Base-by-base conservation (phyloP, 2,888 invertebrate species). In the Trilocha varians region DNA sequence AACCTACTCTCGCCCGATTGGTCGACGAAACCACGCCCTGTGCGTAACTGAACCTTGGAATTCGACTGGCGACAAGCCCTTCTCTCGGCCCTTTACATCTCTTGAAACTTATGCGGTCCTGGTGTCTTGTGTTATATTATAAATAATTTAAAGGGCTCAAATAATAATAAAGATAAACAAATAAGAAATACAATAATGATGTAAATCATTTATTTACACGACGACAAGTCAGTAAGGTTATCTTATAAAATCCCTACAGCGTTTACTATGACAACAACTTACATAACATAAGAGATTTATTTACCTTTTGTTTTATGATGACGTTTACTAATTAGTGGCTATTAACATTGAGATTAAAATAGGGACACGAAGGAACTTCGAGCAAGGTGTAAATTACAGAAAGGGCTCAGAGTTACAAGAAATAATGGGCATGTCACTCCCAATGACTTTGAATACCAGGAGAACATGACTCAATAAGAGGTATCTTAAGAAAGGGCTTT, bases 391-490 rank as follows among this genome's bases (percentile, higher is more conserved):
- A 73, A 82, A 83, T 78, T 72, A 78, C 63, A 66, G 63, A 71
- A 25, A 74, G 70, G 75, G 69, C 62, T 70, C 67, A 74, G 66
- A 65, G 52, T 55, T 49, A 70, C 70, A 75, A 83, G 76, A 82
- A 78, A 83, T 85, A 85, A 84, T 85, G 78, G 85, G 78, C 83
- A 86, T 86, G 87, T 87, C 86, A 87, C 87, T 87, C 84, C 84
- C 87, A 87, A 87, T 87, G 87, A 87, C 87, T 86, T 86, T 79
- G 73, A 64, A 57, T 73, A 87, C 82, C 65, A 84, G 87, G 87
- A 57, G 46, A 51, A 39, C 78, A 87, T 74, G 48, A 52, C 38
- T 52, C 14, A n/a, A 5, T 43, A 70, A 55, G 57, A 68, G 55
- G 32, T 50, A 16, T 25, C 43, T 34, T 43, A 38, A 41, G 43